Base-by-base conservation (phyloP, 2,797 vertebrate species). In the Tiaroga cobitis region DNA sequence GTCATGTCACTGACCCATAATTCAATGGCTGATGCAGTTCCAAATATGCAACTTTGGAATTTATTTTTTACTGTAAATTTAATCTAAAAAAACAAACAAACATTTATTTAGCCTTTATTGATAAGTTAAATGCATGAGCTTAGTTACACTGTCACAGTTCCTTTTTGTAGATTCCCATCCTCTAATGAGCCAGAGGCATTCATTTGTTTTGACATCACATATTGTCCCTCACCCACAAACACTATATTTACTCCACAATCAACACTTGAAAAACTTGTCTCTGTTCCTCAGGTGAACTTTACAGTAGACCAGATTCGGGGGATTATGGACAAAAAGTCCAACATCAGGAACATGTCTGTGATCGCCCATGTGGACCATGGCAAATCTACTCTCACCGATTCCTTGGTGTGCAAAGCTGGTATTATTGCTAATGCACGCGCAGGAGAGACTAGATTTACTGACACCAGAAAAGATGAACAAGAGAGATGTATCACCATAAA, bases 321-420 rank as follows among this genome's bases (percentile, higher is more conserved):
- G 93, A 97, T 97, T 92, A 96, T 97, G 96, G 96, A 97, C 95
- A 97, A 97, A 91, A 97, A 97, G 93, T 95, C 96, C 93, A 97
- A 97, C 90, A 97, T 97, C 92, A 93, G 96, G 29, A 97, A 97
- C 92, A 97, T 97, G 96, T 97, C 96, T 0, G 96, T 97, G 90
- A 97, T 97, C 0, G 96, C 96, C 49, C 96, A 97, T 0, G 96
- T 97, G 85, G 96, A 97, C 87, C 96, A 97, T 0, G 96, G 96
- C 82, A 97, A 97, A 80, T 97, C 96, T 69, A 97, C 96, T 4
- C 87, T 97, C 85, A 97, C 96, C 0, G 96, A 97, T 88, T 97
- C 96, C 0, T 91, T 97, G 76, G 96, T 97, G 34, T 96, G 95
- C 89, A 97, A 97, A 91, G 96, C 96, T 0, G 96, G 96, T 0